These are phyloP conservation scores for Aplidium turbinatum DNA, from an alignment of 23 tunicate genomes.

Conservation along the genomic window DNA sequence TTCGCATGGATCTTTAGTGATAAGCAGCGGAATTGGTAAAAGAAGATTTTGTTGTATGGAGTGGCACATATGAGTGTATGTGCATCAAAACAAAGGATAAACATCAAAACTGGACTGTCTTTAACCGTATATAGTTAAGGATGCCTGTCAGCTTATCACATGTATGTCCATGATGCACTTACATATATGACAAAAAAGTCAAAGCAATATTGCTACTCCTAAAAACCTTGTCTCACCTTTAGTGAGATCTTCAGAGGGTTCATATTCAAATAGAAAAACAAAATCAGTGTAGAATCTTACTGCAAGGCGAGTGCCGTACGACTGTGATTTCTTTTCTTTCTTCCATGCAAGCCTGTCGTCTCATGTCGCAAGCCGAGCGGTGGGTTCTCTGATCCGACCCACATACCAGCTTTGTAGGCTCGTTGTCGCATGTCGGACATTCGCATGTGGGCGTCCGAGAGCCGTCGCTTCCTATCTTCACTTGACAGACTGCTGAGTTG, in stretches of 20 bases:
- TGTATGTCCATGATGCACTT: too few species aligned
- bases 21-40: neutral
- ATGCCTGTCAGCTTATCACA: too few species aligned
- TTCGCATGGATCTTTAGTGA: constrained; percentile 74
- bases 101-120: too few species aligned
- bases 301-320: constrained; percentile 61
- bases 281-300: too few species aligned
- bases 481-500: constrained; percentile 50
- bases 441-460: constrained; percentile 46
- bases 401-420: constrained; percentile 37
- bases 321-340: constrained; percentile 41
- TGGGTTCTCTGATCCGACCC: constrained; percentile 65
- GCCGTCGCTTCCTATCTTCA: constrained; percentile 31
- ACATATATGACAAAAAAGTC: too few species aligned
- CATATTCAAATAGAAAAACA: too few species aligned
- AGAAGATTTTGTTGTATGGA: neutral
- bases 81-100: too few species aligned
- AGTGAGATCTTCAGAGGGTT: too few species aligned
- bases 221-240: too few species aligned
- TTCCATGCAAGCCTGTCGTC: constrained; percentile 46
- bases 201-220: too few species aligned
- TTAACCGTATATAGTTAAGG: too few species aligned
- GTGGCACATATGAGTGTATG: too few species aligned
- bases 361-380: constrained; percentile 55
- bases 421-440: constrained; percentile 66